Percentiles rank a stretch among this genome's conserved stretches.
phyloP scores from a whole-genome alignment of 2,797 vertebrate genomes.

The Myotis findleyi region DNA sequence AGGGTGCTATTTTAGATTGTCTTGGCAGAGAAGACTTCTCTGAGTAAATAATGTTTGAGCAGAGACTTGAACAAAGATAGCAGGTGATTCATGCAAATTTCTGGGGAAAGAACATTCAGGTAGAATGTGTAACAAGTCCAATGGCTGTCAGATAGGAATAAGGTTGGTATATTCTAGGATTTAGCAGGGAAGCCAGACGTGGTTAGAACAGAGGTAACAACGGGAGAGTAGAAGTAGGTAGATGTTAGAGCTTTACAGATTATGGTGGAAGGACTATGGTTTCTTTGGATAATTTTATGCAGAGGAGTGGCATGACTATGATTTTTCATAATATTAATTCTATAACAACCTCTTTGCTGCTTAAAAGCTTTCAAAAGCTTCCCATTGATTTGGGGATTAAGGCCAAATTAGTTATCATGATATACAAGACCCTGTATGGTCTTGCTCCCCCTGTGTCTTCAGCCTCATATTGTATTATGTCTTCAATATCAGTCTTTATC shows the following conservation, averaged over 20 bases:
- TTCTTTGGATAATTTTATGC: slow-evolving; percentile 30
- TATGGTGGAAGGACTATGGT: not conserved
- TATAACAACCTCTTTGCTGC: not conserved
- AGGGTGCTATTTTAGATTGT: not conserved
- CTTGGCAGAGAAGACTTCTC: not conserved
- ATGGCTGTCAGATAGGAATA: not conserved
- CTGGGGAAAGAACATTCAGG: not conserved
- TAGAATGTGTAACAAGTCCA: not conserved
- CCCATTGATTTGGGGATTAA: not conserved
- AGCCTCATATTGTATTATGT: not conserved
- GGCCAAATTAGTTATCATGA: not conserved
- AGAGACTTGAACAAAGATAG: not conserved
- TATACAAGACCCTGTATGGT: not conserved
- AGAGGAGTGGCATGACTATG: not conserved
- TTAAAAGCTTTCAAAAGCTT: slow-evolving; percentile 24
- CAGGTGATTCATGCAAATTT: not conserved
- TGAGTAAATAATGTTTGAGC: not conserved
- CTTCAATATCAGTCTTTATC: not conserved
- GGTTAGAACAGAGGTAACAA: not conserved
- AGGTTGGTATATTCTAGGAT: not conserved
- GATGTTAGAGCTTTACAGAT: not conserved
- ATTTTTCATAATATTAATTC: not conserved
- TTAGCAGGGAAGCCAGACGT: not conserved
- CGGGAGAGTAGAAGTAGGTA: not conserved
- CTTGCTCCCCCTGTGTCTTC: not conserved